Evolutionary conservation across 2,113 vertebrate genomes (phyloP), one percentile per base, ranked within the genome.

Genomic region (Thinocorus orbignyianus): DNA sequence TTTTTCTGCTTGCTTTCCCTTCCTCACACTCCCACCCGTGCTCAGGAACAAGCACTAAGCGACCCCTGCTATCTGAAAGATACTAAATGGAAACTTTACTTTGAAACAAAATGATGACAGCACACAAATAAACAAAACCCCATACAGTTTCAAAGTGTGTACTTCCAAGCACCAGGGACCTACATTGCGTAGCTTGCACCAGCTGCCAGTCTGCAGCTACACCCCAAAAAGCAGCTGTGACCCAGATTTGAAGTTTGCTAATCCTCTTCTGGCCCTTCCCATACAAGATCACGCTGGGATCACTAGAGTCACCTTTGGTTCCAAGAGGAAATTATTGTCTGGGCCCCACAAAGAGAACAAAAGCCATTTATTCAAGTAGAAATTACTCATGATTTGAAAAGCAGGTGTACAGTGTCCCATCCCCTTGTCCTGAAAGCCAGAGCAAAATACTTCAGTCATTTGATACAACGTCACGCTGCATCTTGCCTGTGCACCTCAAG

Each of bases 151-250:
- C 31, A 11, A 70, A 37, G 37, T 28, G 23, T 1, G 8, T 22
- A 22, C 31, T 85, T 86, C 82, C 54, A 90, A 78, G 61, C 54
- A 78, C 16, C 58, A 35, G 1, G 2, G 25, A 66, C 33, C 18
- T 16, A 20, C 0, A 8, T 0, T 41, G 19, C 1, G 0, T 7
- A 66, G 57, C 35, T 90, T 66, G 30, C 8, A 52, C 13, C 54
- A 91, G 54, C 54, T 72, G 37, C n/a, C 64, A 62, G 71, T 6
- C 37, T 61, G 33, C 46, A 85, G 74, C 66, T 93, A 82, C 71
- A 49, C 65, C 54, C 51, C 39, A 52, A 92, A 20, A 80, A 41
- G 20, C 18, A 6, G 30, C 7, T 37, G 54, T 24, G 61, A 86
- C 60, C 37, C 31, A 66, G 49, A 86, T 78, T n/a, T 62, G 25